A percentile compares a stretch with the other conserved stretches of the same genome.
phyloP scores from a whole-genome alignment of 1,140 invertebrate species.

The Adoxophyes honmai region DNA sequence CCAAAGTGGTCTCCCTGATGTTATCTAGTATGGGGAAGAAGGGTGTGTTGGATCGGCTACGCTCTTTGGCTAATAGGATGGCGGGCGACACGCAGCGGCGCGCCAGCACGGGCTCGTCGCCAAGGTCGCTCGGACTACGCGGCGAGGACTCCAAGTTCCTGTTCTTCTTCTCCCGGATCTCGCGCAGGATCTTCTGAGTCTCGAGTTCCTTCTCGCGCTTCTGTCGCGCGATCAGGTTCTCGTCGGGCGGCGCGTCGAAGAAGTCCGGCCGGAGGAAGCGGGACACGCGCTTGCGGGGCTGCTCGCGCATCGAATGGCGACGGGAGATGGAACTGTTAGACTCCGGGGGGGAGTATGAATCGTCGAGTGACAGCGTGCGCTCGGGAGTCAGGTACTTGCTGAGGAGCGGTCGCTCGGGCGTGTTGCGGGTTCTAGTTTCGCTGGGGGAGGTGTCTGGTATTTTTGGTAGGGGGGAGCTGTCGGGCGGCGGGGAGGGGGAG shows the following conservation, averaged over 20 bases:
- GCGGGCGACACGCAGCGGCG: slow-evolving; percentile 64
- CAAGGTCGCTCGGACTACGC: slow-evolving; percentile 34
- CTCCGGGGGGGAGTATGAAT: slow-evolving; percentile 45
- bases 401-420: slow-evolving; percentile 76
- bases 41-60: slow-evolving; percentile 70
- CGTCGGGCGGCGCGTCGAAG: slow-evolving; percentile 84
- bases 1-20: slow-evolving; percentile 58
- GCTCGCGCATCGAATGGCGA: slow-evolving; percentile 62
- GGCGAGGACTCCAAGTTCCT: slow-evolving; percentile 56
- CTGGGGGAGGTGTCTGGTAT: too few relatives aligned
- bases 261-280: slow-evolving; percentile 87
- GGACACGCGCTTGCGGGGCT: slow-evolving; percentile 80
- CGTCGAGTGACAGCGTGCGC: slow-evolving; percentile 47
- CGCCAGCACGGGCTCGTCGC: slow-evolving; percentile 39
- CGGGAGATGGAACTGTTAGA: slow-evolving; percentile 62
- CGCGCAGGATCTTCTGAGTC: slow-evolving; percentile 80
- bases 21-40: slow-evolving; percentile 73
- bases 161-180: slow-evolving; percentile 80
- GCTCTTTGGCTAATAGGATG: slow-evolving; percentile 52
- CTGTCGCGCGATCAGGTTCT: slow-evolving; percentile 83
- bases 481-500: slow-evolving; percentile 19
- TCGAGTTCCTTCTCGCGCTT: slow-evolving; percentile 82
- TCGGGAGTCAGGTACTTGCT: slow-evolving; percentile 77
- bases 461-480: slow-evolving; percentile 17
- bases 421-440: slow-evolving; percentile 33